These are phyloP conservation scores for Pogoniulus pusillus DNA, from an alignment of 2,797 vertebrate species.

Conservation along the genomic window DNA sequence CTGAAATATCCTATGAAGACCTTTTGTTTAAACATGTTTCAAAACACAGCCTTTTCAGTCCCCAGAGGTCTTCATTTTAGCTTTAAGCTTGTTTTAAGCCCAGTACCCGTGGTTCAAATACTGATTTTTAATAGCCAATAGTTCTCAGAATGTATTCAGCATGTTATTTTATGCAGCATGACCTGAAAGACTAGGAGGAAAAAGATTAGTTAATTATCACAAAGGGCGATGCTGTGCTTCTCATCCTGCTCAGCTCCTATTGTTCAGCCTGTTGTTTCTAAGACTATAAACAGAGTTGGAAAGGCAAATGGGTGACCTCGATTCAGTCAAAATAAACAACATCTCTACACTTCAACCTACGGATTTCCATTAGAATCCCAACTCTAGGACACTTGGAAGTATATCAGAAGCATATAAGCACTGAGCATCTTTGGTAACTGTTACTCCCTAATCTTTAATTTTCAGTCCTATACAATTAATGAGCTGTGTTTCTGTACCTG, in stretches of 20 bases:
- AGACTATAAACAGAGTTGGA: background rate
- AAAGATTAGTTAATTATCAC: background rate
- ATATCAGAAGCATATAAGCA: background rate
- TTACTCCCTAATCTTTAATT: background rate
- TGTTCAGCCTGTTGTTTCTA: background rate
- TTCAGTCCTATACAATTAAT: background rate
- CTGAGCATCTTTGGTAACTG: background rate
- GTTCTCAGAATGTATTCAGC: background rate
- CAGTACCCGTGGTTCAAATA: background rate
- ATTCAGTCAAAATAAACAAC: background rate
- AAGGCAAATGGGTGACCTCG: background rate
- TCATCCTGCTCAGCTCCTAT: background rate
- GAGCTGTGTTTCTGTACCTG: background rate
- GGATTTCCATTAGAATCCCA: background rate
- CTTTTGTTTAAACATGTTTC: background rate
- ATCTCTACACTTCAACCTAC: background rate
- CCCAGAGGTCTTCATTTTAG: background rate
- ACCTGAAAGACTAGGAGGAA: background rate
- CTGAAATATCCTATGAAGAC: background rate
- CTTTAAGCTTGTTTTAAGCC: background rate
- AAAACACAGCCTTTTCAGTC: background rate
- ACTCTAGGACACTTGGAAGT: background rate
- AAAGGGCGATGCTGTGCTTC: background rate
- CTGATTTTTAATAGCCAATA: background rate
- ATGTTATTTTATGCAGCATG: background rate